A percentile compares a stretch with the other conserved stretches of the same genome.
Evolutionary conservation across 2,113 vertebrate species (phyloP).

Genomic region (Myotis davidii): DNA sequence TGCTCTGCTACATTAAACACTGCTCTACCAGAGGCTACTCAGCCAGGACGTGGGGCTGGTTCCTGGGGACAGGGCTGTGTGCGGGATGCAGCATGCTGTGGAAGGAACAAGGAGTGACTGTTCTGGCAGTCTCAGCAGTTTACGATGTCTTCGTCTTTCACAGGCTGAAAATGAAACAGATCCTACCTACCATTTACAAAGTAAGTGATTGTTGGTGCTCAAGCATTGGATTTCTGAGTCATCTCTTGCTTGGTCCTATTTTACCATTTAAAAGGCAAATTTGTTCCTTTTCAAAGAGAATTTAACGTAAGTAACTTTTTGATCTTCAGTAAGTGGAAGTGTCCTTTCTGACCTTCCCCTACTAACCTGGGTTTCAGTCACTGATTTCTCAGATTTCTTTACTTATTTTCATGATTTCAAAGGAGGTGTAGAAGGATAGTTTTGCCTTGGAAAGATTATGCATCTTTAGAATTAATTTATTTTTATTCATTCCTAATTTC

Average conservation of each 20-base stretch:
- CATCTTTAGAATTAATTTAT: neutral
- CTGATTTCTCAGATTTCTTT: constrained; percentile 43
- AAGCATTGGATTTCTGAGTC: constrained; percentile 36
- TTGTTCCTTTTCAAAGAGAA: constrained; percentile 54
- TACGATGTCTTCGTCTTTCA: constrained; percentile 96
- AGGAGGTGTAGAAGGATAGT: neutral
- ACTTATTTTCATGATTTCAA: constrained; percentile 41
- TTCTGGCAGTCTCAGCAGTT: constrained; percentile 93
- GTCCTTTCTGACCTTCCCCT: constrained; percentile 44
- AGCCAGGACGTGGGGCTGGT: constrained; percentile 87
- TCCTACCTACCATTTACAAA: constrained; percentile 91
- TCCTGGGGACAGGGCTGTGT: constrained; percentile 90
- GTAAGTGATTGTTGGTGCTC: constrained; percentile 84
- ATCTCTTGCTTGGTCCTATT: constrained; percentile 13
- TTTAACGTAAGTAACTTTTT: constrained; percentile 54
- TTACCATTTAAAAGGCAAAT: constrained; percentile 52
- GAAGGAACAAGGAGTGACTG: constrained; percentile 99
- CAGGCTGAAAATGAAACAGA: constrained; percentile 91
- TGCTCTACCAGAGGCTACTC: constrained; percentile 87
- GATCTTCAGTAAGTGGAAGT: constrained; percentile 30
- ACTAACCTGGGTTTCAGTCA: neutral
- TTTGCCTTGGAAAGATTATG: neutral
- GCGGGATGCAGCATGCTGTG: constrained; percentile 97
- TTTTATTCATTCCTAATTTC: neutral
- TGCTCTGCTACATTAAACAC: constrained; percentile 94